These are phyloP conservation scores for Xylophagus ater DNA, from an alignment of 2,888 invertebrate species.

Conservation along the genomic window DNA sequence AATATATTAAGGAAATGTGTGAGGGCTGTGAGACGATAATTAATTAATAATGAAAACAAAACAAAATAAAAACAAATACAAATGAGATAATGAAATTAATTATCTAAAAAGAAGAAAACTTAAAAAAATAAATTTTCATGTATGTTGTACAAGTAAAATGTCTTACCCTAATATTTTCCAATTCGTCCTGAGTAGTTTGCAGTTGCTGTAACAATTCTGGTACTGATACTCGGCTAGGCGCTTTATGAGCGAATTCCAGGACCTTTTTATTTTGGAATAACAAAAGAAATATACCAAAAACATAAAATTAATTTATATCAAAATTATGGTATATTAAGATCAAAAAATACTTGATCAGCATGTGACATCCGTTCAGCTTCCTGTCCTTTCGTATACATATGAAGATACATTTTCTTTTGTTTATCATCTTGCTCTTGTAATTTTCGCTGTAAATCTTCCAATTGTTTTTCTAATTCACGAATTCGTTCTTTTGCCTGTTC, in stretches of 20 bases:
- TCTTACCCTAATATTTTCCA: slow-evolving; percentile 78
- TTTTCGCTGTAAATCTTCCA: slow-evolving; percentile 58
- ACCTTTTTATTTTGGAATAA: no score
- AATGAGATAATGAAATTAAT: no score
- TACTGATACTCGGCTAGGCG: slow-evolving; percentile 60
- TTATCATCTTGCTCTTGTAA: slow-evolving; percentile 59
- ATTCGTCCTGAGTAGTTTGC: slow-evolving; percentile 73
- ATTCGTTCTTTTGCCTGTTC: slow-evolving; percentile 62
- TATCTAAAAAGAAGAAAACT: no score
- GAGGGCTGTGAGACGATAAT: no score
- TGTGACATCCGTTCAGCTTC: slow-evolving; percentile 64
- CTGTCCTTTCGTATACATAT: slow-evolving; percentile 74
- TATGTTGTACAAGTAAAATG: no score
- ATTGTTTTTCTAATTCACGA: slow-evolving; percentile 56
- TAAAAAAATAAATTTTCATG: no score
- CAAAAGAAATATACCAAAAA: slow-evolving; percentile 8
- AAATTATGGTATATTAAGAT: slow-evolving; percentile 12
- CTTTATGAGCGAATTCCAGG: slow-evolving; percentile 45
- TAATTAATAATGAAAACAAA: no score
- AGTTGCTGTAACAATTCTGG: slow-evolving; percentile 72
- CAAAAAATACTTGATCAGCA: slow-evolving; percentile 50
- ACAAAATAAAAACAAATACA: no score
- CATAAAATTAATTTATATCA: slow-evolving; percentile 2
- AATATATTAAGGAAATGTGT: no score
- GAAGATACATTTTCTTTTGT: slow-evolving; percentile 65